Base-by-base conservation (phyloP, 2,113 vertebrate genomes). In the Syngnathus floridae region DNA sequence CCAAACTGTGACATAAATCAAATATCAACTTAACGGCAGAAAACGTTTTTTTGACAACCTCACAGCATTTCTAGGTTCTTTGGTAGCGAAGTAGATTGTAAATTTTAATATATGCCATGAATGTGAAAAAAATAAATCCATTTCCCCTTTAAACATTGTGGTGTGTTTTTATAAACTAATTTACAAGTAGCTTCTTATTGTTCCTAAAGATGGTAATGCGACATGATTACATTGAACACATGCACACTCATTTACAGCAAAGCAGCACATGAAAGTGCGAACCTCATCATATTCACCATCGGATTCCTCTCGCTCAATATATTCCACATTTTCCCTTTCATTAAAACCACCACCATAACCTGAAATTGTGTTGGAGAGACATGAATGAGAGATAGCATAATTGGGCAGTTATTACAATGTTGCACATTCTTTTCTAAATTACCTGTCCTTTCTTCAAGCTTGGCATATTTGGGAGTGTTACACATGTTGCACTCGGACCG, bases 271-370 rank as follows among this genome's bases (percentile, higher is more conserved):
- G 5, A 14, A 7, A 5, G 17, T n/a, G 76, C 83, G 82, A 59
- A 97, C 97, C 92, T 99, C 97, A 78, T 99, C 97, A 4, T 99
- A 99, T 84, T 99, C 97, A n/a, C 96, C 97, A 49, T 99, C 97
- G 0, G 96, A 99, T 67, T 99, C 97, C 74, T 99, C 97, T 9
- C 97, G 90, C 82, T 99, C 97, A 57, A 97, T 99, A 74, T 99
- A 99, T 4, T 98, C 97, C 36, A 99, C 94, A 45, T 99, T 96
- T 81, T 99, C 96, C 70, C 97, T 91, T 72, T 99, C 96, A 67
- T 99, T 99, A 80, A 99, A 99, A n/a, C 97, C 97, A 66, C 97
- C 97, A 66, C 97, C 97, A 8, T 99, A 99, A n/a, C 96, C 97
- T 99, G 65, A 65, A 54, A 56, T 2, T 37, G 63, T 4, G 67